Percentiles rank a stretch among this genome's conserved stretches.
Evolutionary conservation across 2,113 vertebrate genomes (phyloP).

Genomic region (Salminus brasiliensis): DNA sequence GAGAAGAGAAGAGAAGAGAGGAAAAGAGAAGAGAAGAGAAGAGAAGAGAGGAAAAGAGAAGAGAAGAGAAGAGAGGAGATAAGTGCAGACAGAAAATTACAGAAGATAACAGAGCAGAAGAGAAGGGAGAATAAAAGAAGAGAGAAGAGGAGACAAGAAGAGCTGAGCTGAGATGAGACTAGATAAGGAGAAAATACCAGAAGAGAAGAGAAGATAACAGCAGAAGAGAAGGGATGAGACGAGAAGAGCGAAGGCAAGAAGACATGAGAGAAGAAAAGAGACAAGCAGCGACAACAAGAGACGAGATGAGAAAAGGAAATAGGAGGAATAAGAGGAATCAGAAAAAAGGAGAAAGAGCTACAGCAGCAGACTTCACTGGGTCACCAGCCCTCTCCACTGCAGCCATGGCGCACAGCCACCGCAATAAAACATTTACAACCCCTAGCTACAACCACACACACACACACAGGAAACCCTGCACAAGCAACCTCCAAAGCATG

Average conservation of each 20-base stretch:
- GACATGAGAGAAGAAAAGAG: background rate
- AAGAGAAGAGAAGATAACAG: conserved; percentile 33
- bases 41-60: conserved; percentile 52
- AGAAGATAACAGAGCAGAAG: background rate
- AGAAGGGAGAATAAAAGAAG: background rate
- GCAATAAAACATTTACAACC: conserved; percentile 71
- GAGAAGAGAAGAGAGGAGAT: conserved; percentile 24
- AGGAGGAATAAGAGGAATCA: background rate
- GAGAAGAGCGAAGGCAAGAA: too few species aligned
- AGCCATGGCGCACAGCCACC: conserved; percentile 70
- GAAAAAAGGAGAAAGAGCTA: conserved; percentile 60
- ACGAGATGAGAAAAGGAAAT: conserved; percentile 36
- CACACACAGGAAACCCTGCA: conserved; percentile 5
- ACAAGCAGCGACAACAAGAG: conserved; percentile 48
- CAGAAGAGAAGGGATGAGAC: conserved; percentile 53
- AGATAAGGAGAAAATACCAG: background rate
- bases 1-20: conserved; percentile 15
- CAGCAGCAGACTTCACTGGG: conserved; percentile 77
- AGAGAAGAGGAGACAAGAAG: conserved; percentile 5
- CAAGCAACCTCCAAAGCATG: background rate
- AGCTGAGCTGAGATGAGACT: too few species aligned
- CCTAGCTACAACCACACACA: conserved; percentile 22
- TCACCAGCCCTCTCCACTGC: conserved; percentile 73
- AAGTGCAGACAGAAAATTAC: conserved; percentile 45
- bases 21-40: conserved; percentile 41